These are phyloP conservation scores for Phenganax marumi DNA, from an alignment of 92 coral and sea anemone species.

Conservation along the genomic window DNA sequence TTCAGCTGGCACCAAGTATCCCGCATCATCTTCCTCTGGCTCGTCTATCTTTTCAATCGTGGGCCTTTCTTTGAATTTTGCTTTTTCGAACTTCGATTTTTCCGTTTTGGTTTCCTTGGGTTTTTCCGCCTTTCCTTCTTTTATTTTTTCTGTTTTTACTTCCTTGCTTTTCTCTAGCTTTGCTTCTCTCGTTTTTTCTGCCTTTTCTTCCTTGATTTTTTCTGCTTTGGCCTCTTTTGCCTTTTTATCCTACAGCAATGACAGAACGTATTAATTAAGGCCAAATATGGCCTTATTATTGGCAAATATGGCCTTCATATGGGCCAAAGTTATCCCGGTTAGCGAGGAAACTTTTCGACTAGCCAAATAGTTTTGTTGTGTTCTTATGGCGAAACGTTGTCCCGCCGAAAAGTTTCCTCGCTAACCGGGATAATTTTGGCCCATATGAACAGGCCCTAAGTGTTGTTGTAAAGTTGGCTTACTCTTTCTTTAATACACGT, in stretches of 20 bases:
- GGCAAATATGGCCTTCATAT: too few relatives aligned
- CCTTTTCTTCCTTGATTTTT: slow-evolving; percentile 1
- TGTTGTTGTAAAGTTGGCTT: too few relatives aligned
- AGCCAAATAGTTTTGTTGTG: too few relatives aligned
- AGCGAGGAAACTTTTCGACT: too few relatives aligned
- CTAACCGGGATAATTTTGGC: too few relatives aligned
- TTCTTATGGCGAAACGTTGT: too few relatives aligned
- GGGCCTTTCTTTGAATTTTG: background rate
- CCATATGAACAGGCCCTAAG: too few relatives aligned
- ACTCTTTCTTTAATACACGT: too few relatives aligned
- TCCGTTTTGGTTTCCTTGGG: background rate
- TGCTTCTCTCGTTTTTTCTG: background rate
- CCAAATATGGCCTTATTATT: too few relatives aligned
- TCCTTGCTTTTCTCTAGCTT: slow-evolving; percentile 4
- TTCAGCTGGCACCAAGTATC: slow-evolving; percentile 8
- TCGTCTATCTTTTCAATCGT: background rate
- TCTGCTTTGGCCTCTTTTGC: background rate
- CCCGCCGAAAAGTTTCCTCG: too few relatives aligned
- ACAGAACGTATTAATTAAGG: too few relatives aligned
- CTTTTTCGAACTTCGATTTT: background rate
- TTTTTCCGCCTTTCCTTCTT: background rate
- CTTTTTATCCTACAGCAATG: slow-evolving; percentile 5
- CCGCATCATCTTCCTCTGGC: slow-evolving; percentile 1
- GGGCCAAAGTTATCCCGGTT: too few relatives aligned
- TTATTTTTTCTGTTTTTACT: background rate